Evolutionary conservation across 1,140 invertebrate genomes (phyloP).

Genomic region (Diachasmimorpha longicaudata): DNA sequence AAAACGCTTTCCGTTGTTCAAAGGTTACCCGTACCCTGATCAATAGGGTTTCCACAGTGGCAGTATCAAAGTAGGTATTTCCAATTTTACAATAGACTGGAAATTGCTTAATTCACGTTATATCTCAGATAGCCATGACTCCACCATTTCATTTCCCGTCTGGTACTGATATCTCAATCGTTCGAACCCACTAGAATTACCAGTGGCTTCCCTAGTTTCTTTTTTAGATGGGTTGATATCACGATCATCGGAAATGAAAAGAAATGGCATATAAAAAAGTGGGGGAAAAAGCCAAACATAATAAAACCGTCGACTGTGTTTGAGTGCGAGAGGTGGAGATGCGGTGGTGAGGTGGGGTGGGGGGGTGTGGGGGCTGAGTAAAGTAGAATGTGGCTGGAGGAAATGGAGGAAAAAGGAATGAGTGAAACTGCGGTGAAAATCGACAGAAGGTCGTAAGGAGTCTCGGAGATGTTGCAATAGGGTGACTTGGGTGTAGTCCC

Average conservation of each 20-base stretch:
- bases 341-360: background rate
- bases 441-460: background rate
- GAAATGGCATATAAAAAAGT: background rate
- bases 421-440: background rate
- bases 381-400: background rate
- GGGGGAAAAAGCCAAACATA: background rate
- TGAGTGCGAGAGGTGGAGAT: background rate
- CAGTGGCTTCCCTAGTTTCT: background rate
- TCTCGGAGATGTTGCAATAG: background rate
- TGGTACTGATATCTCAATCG: background rate
- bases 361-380: background rate
- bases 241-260: conserved; percentile 1
- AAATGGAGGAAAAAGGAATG: conserved; percentile 4
- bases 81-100: background rate
- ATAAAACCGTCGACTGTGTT: background rate
- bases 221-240: background rate
- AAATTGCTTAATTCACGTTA: background rate
- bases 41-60: background rate
- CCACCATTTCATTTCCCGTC: background rate
- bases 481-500: background rate
- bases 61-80: background rate
- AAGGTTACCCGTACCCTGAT: background rate
- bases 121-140: background rate
- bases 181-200: background rate
- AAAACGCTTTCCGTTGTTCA: conserved; percentile 15